Conservation (phyloP, 2,113 vertebrate species). For the Hippocampus abdominalis region DNA sequence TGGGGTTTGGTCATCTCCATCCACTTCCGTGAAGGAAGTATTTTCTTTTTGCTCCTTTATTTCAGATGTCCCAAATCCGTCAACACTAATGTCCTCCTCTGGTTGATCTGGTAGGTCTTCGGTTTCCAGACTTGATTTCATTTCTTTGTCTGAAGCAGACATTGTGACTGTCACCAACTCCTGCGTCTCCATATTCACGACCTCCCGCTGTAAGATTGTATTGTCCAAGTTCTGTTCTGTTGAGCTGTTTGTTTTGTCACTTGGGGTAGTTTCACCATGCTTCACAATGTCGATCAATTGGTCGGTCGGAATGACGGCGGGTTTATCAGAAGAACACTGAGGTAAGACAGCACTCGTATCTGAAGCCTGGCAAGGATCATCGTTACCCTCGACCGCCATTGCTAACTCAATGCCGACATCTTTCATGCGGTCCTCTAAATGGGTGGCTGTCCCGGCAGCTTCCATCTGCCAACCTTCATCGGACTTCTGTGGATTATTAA, state of each 20-base stretch:
- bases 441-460: not conserved
- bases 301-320: not conserved
- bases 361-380: not conserved
- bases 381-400: not conserved
- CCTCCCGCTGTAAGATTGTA: not conserved
- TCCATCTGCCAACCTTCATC: not conserved
- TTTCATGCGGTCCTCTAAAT: not conserved
- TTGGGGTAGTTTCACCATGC: slow-evolving; percentile 1
- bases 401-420: not conserved
- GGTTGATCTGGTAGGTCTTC: not conserved
- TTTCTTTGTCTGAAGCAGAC: not conserved
- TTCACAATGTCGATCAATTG: slow-evolving; percentile 2
- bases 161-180: not conserved
- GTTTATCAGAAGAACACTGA: not conserved
- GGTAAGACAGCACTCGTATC: not conserved
- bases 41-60: slow-evolving; percentile 18
- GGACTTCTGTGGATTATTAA: not conserved
- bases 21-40: not conserved
- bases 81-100: not conserved
- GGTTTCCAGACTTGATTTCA: not conserved
- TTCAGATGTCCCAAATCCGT: not conserved
- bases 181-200: slow-evolving; percentile 4
- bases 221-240: not conserved
- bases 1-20: not conserved
- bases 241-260: not conserved